Conservation (phyloP, 2,797 vertebrate genomes). For the Gambusia yucatana region DNA sequence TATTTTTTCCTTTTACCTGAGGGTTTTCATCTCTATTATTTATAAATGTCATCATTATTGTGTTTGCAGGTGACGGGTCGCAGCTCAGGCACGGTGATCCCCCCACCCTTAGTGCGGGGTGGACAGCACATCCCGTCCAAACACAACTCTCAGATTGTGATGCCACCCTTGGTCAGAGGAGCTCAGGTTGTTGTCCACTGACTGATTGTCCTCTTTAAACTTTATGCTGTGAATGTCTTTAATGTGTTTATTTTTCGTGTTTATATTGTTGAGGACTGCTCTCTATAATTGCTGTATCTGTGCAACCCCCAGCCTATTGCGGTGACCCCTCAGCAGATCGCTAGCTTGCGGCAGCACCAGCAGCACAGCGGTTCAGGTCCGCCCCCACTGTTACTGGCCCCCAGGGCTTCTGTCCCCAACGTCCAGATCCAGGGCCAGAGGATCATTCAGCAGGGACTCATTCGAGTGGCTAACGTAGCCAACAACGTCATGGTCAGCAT, state of each 20-base stretch:
- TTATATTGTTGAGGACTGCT: neutral
- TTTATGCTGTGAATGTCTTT: neutral
- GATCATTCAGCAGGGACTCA: slow-evolving; percentile 97
- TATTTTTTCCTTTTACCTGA: neutral
- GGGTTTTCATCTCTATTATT: neutral
- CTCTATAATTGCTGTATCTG: slow-evolving; percentile 19
- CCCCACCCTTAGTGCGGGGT: slow-evolving; percentile 94
- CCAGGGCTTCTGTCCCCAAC: slow-evolving; percentile 92
- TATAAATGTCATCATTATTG: neutral
- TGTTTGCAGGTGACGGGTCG: slow-evolving; percentile 85
- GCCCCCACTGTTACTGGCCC: slow-evolving; percentile 91
- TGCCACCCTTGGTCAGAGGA: slow-evolving; percentile 95
- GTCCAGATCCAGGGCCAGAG: slow-evolving; percentile 96
- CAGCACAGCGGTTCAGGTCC: slow-evolving; percentile 94
- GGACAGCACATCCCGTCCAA: slow-evolving; percentile 90
- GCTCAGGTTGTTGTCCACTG: slow-evolving; percentile 80
- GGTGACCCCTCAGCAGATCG: slow-evolving; percentile 89
- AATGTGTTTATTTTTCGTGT: neutral
- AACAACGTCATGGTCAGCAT: slow-evolving; percentile 94
- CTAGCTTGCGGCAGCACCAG: slow-evolving; percentile 86
- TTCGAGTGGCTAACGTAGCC: slow-evolving; percentile 93
- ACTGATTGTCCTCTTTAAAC: neutral
- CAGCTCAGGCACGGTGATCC: slow-evolving; percentile 90
- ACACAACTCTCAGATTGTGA: slow-evolving; percentile 90
- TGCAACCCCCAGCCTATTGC: slow-evolving; percentile 70